Percentiles rank a stretch among this genome's conserved stretches.
Evolutionary conservation across 2,797 vertebrate genomes (phyloP).

Genomic region (Jordanella pulchra): DNA sequence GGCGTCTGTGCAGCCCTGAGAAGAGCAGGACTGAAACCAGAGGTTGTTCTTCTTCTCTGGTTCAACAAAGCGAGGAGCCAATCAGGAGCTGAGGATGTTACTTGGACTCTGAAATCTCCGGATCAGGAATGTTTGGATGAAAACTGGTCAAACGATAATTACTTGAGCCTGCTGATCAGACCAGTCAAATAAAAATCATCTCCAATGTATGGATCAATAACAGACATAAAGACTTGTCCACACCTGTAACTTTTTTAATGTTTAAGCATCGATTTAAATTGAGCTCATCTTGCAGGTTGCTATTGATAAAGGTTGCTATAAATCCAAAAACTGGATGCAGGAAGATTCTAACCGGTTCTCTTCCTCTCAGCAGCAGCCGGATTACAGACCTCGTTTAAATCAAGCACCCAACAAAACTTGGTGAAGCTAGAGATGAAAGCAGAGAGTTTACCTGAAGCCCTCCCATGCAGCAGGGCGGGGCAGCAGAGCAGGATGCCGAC

Average conservation of each 20-base stretch:
- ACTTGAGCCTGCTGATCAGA: neutral
- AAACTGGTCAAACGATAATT: neutral
- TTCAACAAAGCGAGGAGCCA: neutral
- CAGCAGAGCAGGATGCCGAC: constrained; percentile 48
- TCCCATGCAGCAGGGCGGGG: constrained; percentile 40
- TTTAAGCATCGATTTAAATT: neutral
- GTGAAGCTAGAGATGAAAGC: no score
- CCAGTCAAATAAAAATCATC: no score
- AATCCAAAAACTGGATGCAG: neutral
- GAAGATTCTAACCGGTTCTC: no score
- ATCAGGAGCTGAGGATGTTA: neutral
- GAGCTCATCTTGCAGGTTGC: neutral
- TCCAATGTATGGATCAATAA: no score
- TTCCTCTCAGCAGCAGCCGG: no score
- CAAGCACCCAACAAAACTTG: no score
- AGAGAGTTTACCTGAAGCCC: constrained; percentile 56
- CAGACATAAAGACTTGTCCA: no score
- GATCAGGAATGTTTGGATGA: neutral
- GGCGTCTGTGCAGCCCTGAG: neutral
- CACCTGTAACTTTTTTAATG: no score
- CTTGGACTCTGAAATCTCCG: neutral
- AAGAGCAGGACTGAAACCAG: no score
- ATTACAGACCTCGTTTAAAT: no score
- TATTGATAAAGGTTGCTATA: neutral
- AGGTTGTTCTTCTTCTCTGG: no score